Evolutionary conservation across 2,113 vertebrate species (phyloP).

Genomic region (Aythya baeri): DNA sequence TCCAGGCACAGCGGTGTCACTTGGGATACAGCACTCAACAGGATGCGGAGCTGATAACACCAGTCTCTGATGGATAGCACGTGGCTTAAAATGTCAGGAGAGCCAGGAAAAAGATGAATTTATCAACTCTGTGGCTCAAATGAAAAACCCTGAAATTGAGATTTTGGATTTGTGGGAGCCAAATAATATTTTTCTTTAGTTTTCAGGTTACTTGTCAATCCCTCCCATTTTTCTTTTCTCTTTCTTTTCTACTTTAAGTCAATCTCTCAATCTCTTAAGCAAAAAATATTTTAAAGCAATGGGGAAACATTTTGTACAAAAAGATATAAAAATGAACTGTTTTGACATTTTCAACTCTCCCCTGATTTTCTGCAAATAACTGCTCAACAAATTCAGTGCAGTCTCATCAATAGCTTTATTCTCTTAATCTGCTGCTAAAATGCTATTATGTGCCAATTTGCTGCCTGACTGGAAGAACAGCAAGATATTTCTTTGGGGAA

Average conservation of each 20-base stretch:
- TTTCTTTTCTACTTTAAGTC: background rate
- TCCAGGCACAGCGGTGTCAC: background rate
- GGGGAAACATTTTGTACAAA: background rate
- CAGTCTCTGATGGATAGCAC: background rate
- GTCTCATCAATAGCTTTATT: slow-evolving; percentile 16
- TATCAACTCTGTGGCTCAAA: background rate
- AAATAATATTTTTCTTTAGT: background rate
- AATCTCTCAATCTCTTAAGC: background rate
- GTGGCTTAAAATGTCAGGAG: background rate
- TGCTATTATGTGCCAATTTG: slow-evolving; percentile 5
- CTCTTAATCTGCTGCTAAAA: slow-evolving; percentile 15
- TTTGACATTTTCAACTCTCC: slow-evolving; percentile 31
- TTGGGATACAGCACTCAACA: background rate
- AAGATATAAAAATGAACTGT: slow-evolving; percentile 10
- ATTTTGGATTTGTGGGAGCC: background rate
- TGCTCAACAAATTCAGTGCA: background rate
- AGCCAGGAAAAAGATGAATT: background rate
- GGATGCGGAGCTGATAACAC: background rate
- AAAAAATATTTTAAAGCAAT: background rate
- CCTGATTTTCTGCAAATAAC: slow-evolving; percentile 14
- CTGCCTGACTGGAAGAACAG: background rate
- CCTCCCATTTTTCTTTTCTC: background rate
- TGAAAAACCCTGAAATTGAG: background rate
- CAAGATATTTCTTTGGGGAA: background rate
- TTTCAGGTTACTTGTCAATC: background rate